Percentiles rank a stretch among this genome's conserved stretches.
These are phyloP conservation scores for Clusia tigrina DNA, from an alignment of 2,888 invertebrate genomes.

Conservation along the genomic window DNA sequence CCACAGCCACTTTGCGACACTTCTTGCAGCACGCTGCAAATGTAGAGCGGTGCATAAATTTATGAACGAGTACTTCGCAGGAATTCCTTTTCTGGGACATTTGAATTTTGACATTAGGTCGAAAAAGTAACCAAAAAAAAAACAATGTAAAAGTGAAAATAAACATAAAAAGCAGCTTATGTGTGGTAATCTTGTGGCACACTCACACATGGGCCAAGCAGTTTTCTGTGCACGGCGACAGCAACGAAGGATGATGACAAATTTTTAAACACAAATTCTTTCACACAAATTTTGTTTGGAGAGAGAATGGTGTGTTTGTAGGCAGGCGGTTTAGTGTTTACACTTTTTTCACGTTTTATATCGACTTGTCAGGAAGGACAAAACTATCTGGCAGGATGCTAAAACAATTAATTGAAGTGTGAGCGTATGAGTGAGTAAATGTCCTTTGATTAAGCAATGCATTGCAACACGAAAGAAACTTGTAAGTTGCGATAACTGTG, in stretches of 20 bases:
- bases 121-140: not conserved
- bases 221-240: not conserved
- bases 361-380: too few relatives aligned
- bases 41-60: not conserved
- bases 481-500: too few relatives aligned
- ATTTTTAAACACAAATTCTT: not conserved
- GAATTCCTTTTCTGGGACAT: conserved; percentile 3
- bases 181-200: not conserved
- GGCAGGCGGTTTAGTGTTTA: too few relatives aligned
- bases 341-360: too few relatives aligned
- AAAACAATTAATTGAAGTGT: too few relatives aligned
- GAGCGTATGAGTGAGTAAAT: too few relatives aligned
- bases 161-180: conserved; percentile 4
- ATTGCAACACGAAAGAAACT: too few relatives aligned
- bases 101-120: not conserved
- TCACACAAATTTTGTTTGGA: not conserved
- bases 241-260: not conserved
- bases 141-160: too few relatives aligned
- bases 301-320: not conserved
- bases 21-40: not conserved
- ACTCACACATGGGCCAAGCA: not conserved
- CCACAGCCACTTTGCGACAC: not conserved
- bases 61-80: too few relatives aligned
- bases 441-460: too few relatives aligned
- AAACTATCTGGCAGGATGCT: too few relatives aligned